Conservation (phyloP, 2,888 invertebrate genomes). For the Drosophila birchii region DNA sequence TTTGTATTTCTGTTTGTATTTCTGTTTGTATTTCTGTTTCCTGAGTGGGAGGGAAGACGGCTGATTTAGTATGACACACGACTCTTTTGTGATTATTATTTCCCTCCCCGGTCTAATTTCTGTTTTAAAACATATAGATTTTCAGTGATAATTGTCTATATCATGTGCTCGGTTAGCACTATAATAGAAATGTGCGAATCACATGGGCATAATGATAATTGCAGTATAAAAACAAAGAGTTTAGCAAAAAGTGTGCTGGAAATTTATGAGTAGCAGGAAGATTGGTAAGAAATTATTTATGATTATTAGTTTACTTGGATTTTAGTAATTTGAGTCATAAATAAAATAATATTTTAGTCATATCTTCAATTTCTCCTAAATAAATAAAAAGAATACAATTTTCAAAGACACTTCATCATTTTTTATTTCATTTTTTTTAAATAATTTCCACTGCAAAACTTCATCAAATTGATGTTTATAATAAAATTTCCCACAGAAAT, state of each 20-base stretch:
- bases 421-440: not conserved
- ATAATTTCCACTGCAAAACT: not conserved
- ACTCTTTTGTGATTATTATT: slow-evolving; percentile 19
- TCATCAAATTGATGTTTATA: not conserved
- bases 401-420: not conserved
- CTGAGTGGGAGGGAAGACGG: not conserved
- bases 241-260: not conserved
- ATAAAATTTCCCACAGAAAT: not conserved
- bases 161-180: slow-evolving; percentile 27
- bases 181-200: slow-evolving; percentile 13
- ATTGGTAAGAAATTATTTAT: not conserved
- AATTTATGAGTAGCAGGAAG: not conserved
- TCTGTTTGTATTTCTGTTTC: slow-evolving; percentile 10
- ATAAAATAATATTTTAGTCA: not conserved
- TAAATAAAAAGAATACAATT: no score
- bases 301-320: not conserved
- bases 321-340: not conserved
- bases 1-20: slow-evolving; percentile 13
- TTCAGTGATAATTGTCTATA: slow-evolving; percentile 33
- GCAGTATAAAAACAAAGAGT: slow-evolving; percentile 11
- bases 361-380: not conserved
- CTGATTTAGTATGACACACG: slow-evolving; percentile 42
- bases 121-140: slow-evolving; percentile 34
- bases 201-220: slow-evolving; percentile 12
- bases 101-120: slow-evolving; percentile 12